These are phyloP conservation scores for Dilophus febrilis DNA, from an alignment of 2,888 invertebrate species.

Conservation along the genomic window DNA sequence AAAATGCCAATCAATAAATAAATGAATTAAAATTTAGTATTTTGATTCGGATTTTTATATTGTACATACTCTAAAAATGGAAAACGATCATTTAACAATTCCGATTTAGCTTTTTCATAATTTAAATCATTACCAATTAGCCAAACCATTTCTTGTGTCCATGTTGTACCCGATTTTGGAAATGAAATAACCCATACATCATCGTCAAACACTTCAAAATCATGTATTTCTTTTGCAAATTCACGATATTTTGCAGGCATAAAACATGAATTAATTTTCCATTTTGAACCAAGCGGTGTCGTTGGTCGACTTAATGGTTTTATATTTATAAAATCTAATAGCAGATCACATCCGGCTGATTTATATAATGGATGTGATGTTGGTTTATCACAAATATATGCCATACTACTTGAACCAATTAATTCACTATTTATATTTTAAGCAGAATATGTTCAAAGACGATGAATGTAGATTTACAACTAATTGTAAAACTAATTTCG, in stretches of 20 bases:
- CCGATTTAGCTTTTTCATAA: background rate
- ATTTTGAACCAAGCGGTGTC: background rate
- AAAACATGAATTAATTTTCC: too few species aligned
- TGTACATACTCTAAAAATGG: constrained; percentile 4
- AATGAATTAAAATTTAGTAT: too few species aligned
- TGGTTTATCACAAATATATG: background rate
- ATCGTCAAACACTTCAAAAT: constrained; percentile 4
- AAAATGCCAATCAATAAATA: too few species aligned
- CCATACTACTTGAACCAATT: too few species aligned
- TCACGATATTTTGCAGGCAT: background rate
- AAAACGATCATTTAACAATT: background rate
- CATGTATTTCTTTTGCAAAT: background rate
- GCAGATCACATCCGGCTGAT: background rate
- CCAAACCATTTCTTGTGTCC: constrained; percentile 7
- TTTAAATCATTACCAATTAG: constrained; percentile 3
- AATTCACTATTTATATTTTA: too few species aligned
- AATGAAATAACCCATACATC: constrained; percentile 5
- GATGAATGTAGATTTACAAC: too few species aligned
- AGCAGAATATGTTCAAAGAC: too few species aligned
- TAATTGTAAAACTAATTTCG: too few species aligned
- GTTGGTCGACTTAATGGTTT: background rate
- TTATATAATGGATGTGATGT: background rate
- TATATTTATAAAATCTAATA: background rate
- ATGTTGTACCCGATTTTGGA: background rate
- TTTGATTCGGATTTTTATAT: too few species aligned